phyloP scores from a whole-genome alignment of 2,888 invertebrate species.

The Acanthoscelides obtectus region DNA sequence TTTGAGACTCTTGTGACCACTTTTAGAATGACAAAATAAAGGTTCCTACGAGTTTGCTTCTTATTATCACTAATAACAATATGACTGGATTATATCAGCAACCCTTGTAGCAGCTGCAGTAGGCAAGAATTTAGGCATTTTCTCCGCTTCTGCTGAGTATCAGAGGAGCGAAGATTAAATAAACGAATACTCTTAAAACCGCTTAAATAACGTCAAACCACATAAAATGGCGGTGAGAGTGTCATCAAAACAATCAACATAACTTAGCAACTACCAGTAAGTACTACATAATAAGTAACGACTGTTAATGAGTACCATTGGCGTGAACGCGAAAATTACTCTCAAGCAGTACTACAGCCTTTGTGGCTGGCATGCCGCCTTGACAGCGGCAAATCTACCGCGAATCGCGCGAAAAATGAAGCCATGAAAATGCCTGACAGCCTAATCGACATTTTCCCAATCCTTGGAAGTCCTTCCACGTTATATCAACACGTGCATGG shows the following conservation, averaged over 20 bases:
- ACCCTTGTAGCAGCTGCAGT: too few species aligned
- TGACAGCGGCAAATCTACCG: background rate
- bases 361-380: background rate
- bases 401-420: background rate
- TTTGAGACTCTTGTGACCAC: too few species aligned
- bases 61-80: too few species aligned
- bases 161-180: too few species aligned
- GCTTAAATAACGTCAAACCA: too few species aligned
- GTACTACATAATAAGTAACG: background rate
- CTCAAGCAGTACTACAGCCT: background rate
- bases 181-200: too few species aligned
- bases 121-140: too few species aligned
- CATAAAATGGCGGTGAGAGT: background rate
- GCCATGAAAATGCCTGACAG: background rate
- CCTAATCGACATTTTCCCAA: background rate
- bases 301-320: background rate
- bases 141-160: too few species aligned
- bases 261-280: background rate
- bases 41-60: too few species aligned
- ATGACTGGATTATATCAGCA: too few species aligned
- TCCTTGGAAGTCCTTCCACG: background rate
- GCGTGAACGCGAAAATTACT: background rate
- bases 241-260: background rate
- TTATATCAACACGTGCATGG: constrained; percentile 13
- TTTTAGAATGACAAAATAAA: too few species aligned